Percentiles rank a stretch among this genome's conserved stretches.
Conservation (phyloP, 2,888 invertebrate genomes). For the Xanthia togata region DNA sequence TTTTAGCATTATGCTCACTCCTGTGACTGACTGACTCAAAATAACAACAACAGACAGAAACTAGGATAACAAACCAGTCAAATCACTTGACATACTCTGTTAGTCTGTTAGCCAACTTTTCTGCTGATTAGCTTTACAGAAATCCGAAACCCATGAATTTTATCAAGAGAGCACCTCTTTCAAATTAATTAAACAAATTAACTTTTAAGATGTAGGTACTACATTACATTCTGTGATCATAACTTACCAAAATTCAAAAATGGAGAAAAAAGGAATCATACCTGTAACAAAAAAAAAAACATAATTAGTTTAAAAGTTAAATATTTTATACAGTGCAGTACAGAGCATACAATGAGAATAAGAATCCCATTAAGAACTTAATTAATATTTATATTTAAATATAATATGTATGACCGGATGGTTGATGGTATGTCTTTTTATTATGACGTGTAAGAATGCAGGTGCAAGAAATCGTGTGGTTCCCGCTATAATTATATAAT, state of each 20-base stretch:
- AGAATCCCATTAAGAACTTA: conserved; percentile 5
- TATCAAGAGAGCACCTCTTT: not conserved
- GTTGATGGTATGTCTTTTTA: not conserved
- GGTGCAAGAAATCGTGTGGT: not conserved
- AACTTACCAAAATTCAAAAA: conserved; percentile 44
- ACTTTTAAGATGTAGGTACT: not conserved
- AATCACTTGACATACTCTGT: not conserved
- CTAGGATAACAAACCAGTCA: not conserved
- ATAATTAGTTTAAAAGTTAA: conserved; percentile 38
- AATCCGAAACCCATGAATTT: not conserved
- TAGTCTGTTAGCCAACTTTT: not conserved
- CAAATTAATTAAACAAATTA: conserved; percentile 11
- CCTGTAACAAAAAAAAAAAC: conserved; percentile 69
- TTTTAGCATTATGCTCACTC: not conserved
- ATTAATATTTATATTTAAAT: conserved; percentile 19
- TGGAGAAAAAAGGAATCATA: conserved; percentile 38
- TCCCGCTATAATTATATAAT: not conserved
- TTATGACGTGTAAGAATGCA: conserved; percentile 26
- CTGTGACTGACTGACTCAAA: not conserved
- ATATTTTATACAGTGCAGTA: no score
- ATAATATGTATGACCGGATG: conserved; percentile 13
- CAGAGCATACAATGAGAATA: conserved; percentile 8
- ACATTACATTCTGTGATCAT: conserved; percentile 10
- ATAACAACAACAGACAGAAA: not conserved
- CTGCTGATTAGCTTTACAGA: not conserved